Evolutionary conservation across 1,140 invertebrate species (phyloP), one percentile per base, ranked within the genome.

Genomic region (Polypedilum vanderplanki): DNA sequence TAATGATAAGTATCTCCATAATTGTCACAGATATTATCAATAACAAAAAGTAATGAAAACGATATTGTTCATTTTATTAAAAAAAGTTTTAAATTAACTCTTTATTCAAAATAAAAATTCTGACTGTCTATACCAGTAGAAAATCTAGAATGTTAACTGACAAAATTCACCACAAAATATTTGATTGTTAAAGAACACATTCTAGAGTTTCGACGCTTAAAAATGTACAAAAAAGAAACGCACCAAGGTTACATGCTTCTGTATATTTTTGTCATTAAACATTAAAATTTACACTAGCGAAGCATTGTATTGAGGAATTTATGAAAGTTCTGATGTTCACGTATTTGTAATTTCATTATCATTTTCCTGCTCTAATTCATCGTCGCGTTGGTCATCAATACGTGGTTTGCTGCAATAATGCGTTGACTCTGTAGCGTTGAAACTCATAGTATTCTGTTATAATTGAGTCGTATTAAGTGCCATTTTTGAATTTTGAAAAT

Each of bases 31-130:
- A 12, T 64, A 18, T 74, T 76, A 33, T 3, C 0, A 75, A 15
- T 24, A 74, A 73, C 9, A 79, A 75, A n/a, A 83, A 84, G 78
- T 82, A 83, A 70, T 79, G 80, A 12, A 83, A 70, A 20, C 65
- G 7, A 5, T 17, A 70, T 70, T 9, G n/a, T 20, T 70, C 20
- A 70, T 70, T 15, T 57, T 57, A 33, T 3, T n/a, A 57, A n/a
- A n/a, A n/a, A n/a, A n/a, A n/a, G n/a, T n/a, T n/a, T n/a, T n/a
- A n/a, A n/a, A n/a, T n/a, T n/a, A n/a, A n/a, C 41, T 57, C 15
- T 57, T 57, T 33, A 12, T 57, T 1, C 46, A 57, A 8, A n/a
- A 12, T 57, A 57, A n/a, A n/a, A 57, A 12, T 12, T 12, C 15
- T 57, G 4, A 15, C 15, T 57, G 46, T 57, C 46, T 57, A 57